A percentile compares a stretch with the other conserved stretches of the same genome.
Conservation (phyloP, 2,113 vertebrate species). For the Speoplatyrhinus poulsoni region DNA sequence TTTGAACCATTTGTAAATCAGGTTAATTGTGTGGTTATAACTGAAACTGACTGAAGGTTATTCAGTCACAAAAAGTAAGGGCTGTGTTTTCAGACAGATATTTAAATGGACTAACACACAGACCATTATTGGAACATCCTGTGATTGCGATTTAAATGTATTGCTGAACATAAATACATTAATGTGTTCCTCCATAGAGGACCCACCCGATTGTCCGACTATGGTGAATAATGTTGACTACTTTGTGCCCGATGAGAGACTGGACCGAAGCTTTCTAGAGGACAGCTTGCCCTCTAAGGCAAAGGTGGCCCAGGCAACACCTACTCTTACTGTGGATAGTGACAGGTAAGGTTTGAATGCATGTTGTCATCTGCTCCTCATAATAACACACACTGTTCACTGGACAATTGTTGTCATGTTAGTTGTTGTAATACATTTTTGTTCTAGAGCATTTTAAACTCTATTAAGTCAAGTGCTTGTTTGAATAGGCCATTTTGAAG, state of each 20-base stretch:
- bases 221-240: constrained; percentile 87
- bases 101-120: too few species aligned
- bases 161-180: too few species aligned
- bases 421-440: too few species aligned
- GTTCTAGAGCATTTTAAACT: too few species aligned
- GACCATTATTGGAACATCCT: too few species aligned
- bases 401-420: too few species aligned
- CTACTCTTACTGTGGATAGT: constrained; percentile 72
- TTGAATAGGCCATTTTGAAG: too few species aligned
- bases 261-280: constrained; percentile 92
- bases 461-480: too few species aligned
- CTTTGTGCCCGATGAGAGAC: constrained; percentile 88
- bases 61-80: not conserved
- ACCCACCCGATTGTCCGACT: constrained; percentile 49
- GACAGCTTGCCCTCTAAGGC: constrained; percentile 69
- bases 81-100: not conserved
- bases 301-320: constrained; percentile 31
- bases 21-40: not conserved
- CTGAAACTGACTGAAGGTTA: not conserved
- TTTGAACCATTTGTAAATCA: not conserved
- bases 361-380: not conserved
- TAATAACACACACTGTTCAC: too few species aligned
- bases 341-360: constrained; percentile 80
- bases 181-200: constrained; percentile 59
- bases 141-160: too few species aligned